These are phyloP conservation scores for Trinorchestia longiramus DNA, from an alignment of 1,140 invertebrate species.

Conservation along the genomic window DNA sequence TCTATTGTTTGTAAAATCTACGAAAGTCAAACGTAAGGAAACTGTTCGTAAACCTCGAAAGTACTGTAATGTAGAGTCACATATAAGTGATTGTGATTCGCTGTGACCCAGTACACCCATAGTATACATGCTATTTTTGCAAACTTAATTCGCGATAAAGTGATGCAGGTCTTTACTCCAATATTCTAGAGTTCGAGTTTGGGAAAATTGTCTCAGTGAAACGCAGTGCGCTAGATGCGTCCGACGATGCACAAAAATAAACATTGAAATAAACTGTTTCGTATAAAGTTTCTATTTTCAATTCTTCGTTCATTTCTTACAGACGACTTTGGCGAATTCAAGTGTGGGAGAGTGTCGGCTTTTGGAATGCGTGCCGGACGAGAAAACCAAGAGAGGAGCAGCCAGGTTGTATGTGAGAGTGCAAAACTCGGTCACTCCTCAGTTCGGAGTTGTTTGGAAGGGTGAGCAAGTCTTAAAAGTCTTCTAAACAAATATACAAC, in stretches of 20 bases:
- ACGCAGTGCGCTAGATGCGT: neutral
- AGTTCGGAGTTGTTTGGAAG: slow-evolving; percentile 25
- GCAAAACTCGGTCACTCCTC: neutral
- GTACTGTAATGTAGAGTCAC: neutral
- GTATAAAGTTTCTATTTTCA: neutral
- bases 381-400: neutral
- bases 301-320: neutral
- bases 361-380: neutral
- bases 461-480: neutral
- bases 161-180: neutral
- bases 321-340: neutral
- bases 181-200: neutral
- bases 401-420: slow-evolving; percentile 6
- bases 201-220: neutral
- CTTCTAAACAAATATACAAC: neutral
- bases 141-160: neutral
- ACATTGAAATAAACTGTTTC: neutral
- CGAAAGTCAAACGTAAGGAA: neutral
- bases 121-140: neutral
- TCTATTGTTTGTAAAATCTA: neutral
- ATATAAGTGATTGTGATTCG: neutral
- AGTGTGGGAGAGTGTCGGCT: neutral
- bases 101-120: neutral
- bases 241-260: neutral
- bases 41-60: neutral